These are phyloP conservation scores for Mystacornis crossleyi DNA, from an alignment of 2,113 vertebrate species.

Conservation along the genomic window DNA sequence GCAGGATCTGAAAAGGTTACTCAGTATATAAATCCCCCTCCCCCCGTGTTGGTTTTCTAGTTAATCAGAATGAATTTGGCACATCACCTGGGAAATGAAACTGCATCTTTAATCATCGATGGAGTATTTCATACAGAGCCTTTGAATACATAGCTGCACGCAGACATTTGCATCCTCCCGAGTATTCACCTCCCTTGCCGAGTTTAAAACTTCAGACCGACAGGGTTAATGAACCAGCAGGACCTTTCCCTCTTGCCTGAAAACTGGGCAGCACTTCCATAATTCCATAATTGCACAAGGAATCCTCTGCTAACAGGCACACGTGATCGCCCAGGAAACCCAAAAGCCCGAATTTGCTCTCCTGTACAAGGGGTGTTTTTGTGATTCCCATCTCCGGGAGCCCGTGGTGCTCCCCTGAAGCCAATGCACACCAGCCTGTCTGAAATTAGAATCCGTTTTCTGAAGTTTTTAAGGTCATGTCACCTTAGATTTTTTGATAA, in stretches of 20 bases:
- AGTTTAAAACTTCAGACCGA: neutral
- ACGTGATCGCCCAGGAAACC: neutral
- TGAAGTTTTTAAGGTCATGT: conserved; percentile 44
- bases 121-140: neutral
- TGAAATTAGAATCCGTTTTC: conserved; percentile 9
- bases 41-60: neutral
- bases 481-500: conserved; percentile 29
- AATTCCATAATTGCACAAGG: neutral
- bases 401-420: neutral
- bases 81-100: neutral
- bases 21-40: neutral
- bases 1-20: neutral
- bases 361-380: neutral
- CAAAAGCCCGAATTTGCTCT: neutral
- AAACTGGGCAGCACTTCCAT: neutral
- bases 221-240: neutral
- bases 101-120: neutral
- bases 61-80: neutral
- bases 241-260: neutral
- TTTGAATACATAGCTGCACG: neutral
- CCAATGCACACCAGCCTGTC: neutral
- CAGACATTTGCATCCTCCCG: fast-evolving
- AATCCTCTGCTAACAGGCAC: neutral
- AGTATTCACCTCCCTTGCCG: neutral
- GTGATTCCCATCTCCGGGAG: neutral